A percentile compares a stretch with the other conserved stretches of the same genome.
phyloP scores from a whole-genome alignment of 2,797 vertebrate species.

The Poecilia gillii region DNA sequence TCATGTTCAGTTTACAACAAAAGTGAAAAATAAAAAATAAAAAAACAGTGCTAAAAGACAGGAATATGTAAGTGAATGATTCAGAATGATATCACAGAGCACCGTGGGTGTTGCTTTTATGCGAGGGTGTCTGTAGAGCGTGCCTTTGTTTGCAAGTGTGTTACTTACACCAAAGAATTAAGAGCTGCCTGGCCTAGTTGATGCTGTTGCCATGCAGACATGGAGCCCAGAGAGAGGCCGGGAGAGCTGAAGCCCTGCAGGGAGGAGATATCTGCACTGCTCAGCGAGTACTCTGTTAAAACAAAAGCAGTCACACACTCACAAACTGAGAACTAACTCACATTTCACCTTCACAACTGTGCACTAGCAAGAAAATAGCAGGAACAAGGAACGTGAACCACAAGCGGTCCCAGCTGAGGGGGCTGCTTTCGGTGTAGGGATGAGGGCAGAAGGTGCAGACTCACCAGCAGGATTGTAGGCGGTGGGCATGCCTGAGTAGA shows the following conservation, averaged over 20 bases:
- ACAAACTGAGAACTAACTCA: constrained; percentile 56
- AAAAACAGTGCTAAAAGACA: constrained; percentile 25
- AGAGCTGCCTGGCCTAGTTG: constrained; percentile 94
- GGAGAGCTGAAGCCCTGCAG: constrained; percentile 97
- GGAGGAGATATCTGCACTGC: constrained; percentile 94
- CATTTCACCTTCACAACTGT: constrained; percentile 49
- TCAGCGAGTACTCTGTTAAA: constrained; percentile 94
- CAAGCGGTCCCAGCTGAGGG: constrained; percentile 29
- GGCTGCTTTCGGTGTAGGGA: constrained; percentile 29
- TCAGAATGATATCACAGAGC: constrained; percentile 37
- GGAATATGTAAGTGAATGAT: constrained; percentile 59
- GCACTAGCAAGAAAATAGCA: constrained; percentile 56
- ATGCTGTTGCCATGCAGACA: constrained; percentile 99
- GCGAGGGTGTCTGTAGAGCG: constrained; percentile 69
- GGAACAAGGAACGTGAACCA: constrained; percentile 28
- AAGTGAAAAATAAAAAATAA: constrained; percentile 23
- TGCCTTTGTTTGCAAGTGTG: constrained; percentile 71
- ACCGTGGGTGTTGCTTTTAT: constrained; percentile 63
- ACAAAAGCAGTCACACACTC: constrained; percentile 61
- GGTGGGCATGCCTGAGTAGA: constrained; percentile 96
- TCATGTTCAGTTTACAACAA: constrained; percentile 19
- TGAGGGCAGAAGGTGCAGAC: constrained; percentile 45
- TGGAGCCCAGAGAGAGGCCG: constrained; percentile 93
- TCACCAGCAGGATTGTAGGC: constrained; percentile 97
- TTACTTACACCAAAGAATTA: constrained; percentile 98